Conservation (phyloP, 2,888 invertebrate genomes). For the Xanthorhoe spadicearia region DNA sequence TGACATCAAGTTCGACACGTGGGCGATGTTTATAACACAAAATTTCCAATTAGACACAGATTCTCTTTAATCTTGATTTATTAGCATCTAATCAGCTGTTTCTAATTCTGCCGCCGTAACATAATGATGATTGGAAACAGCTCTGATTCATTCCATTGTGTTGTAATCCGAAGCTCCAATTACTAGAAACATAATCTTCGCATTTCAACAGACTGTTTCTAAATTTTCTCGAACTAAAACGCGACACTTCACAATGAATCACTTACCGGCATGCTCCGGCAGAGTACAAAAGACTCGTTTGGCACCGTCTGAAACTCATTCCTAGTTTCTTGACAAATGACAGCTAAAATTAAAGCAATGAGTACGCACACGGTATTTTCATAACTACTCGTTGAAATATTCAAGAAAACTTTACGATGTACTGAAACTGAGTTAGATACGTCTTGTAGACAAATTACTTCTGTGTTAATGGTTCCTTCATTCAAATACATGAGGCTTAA, state of each 20-base stretch:
- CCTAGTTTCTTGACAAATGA: constrained; percentile 68
- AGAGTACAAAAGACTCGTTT: constrained; percentile 72
- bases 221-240: constrained; percentile 52
- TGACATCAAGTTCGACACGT: constrained; percentile 59
- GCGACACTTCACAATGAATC: constrained; percentile 60
- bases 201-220: constrained; percentile 40
- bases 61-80: constrained; percentile 40
- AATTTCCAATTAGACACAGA: constrained; percentile 45
- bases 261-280: constrained; percentile 52
- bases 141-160: constrained; percentile 33
- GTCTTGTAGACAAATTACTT: neutral
- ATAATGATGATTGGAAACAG: constrained; percentile 25
- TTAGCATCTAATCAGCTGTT: constrained; percentile 29
- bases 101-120: constrained; percentile 21
- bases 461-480: neutral
- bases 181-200: constrained; percentile 36
- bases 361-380: constrained; percentile 48
- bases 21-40: constrained; percentile 56
- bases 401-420: constrained; percentile 38
- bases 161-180: constrained; percentile 39
- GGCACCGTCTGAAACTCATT: constrained; percentile 67
- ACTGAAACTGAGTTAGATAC: constrained; percentile 2
- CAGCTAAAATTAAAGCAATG: constrained; percentile 74
- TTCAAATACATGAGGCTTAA: no score
- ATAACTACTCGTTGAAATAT: constrained; percentile 45